Conservation (phyloP, 2,888 invertebrate genomes). For the Brachypalpus laphriformis region DNA sequence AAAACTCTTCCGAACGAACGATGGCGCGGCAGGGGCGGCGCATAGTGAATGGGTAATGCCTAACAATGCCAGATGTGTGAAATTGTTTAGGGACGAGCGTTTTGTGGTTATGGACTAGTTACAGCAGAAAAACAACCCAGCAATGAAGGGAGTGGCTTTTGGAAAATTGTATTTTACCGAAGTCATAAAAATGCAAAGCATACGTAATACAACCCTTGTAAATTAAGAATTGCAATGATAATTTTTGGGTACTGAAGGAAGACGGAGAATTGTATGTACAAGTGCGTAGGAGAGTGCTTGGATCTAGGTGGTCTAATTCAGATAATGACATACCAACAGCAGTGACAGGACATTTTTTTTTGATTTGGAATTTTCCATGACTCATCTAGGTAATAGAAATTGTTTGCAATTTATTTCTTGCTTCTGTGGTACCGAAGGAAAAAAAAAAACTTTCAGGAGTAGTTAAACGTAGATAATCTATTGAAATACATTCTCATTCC, state of each 20-base stretch:
- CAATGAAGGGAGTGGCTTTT: constrained; percentile 33
- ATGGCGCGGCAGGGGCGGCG: background rate
- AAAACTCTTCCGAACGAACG: constrained; percentile 14
- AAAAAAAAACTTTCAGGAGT: too few relatives aligned
- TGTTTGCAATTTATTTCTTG: background rate
- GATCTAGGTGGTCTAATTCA: background rate
- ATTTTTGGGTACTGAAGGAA: constrained; percentile 24
- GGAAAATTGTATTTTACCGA: constrained; percentile 53
- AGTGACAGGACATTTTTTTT: background rate
- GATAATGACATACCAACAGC: background rate
- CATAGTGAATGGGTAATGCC: constrained; percentile 39
- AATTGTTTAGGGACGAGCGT: constrained; percentile 55
- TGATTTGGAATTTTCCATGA: constrained; percentile 8
- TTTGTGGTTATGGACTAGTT: constrained; percentile 44
- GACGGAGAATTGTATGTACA: background rate
- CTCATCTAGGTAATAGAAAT: constrained; percentile 7
- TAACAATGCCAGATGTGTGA: constrained; percentile 50
- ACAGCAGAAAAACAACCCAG: background rate
- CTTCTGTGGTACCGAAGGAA: too few relatives aligned
- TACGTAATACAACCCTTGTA: constrained; percentile 41
- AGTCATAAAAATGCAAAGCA: constrained; percentile 64
- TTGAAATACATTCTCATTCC: too few relatives aligned
- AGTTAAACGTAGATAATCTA: too few relatives aligned
- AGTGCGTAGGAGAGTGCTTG: background rate
- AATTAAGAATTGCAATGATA: constrained; percentile 57